These are phyloP conservation scores for Lampris megalopsis DNA, from an alignment of 2,113 vertebrate species.

Conservation along the genomic window DNA sequence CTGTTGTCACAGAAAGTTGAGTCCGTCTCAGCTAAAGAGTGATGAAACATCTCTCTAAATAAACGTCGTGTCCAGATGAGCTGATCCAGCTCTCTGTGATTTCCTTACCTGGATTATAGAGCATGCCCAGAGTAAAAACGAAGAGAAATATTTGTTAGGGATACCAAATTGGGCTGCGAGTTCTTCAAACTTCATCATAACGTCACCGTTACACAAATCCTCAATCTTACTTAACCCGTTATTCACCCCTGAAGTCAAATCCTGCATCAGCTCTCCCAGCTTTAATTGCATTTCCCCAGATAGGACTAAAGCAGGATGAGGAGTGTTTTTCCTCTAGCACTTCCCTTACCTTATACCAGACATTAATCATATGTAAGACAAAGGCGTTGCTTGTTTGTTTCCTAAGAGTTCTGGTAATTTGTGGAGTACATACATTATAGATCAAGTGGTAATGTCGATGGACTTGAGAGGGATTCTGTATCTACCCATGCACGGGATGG, in stretches of 20 bases:
- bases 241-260: background rate
- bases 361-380: conserved; percentile 9
- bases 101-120: no score
- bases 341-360: background rate
- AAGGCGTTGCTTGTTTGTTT: background rate
- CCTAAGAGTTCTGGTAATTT: background rate
- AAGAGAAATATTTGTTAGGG: no score
- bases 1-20: no score
- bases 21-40: no score
- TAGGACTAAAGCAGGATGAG: conserved; percentile 11
- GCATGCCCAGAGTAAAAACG: no score
- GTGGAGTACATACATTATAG: conserved; percentile 2
- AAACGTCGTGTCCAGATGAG: no score
- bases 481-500: conserved; percentile 5
- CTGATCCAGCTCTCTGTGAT: no score
- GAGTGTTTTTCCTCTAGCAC: background rate
- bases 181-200: no score
- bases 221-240: no score
- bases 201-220: no score
- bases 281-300: conserved; percentile 10
- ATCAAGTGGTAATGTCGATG: conserved; percentile 3
- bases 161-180: no score
- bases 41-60: no score
- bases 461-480: background rate
- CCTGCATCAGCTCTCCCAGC: background rate